Evolutionary conservation across 2,797 vertebrate species (phyloP).

Genomic region (Neosalanx taihuensis): DNA sequence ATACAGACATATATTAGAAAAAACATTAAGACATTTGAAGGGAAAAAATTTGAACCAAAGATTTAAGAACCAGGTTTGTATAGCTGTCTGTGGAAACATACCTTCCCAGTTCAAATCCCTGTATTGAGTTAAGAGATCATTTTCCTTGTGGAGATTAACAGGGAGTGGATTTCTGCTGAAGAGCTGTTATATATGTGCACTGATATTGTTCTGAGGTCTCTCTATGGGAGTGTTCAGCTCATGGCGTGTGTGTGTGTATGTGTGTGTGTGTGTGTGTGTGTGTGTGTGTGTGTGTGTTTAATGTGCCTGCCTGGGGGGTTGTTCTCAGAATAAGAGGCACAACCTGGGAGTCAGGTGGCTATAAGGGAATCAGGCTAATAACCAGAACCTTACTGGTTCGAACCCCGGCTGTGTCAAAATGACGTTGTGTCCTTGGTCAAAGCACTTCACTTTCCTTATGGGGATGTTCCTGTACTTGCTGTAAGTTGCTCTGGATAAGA

Average conservation of each 20-base stretch:
- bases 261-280: background rate
- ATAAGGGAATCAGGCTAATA: no score
- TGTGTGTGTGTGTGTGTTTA: background rate
- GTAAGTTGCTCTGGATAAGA: no score
- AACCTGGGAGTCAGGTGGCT: no score
- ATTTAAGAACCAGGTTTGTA: slow-evolving; percentile 7
- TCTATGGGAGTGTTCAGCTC: background rate
- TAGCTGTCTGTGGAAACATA: slow-evolving; percentile 22
- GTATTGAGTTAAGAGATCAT: slow-evolving; percentile 1
- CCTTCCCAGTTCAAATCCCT: slow-evolving; percentile 18
- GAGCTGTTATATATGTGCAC: slow-evolving; percentile 2
- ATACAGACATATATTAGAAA: slow-evolving; percentile 25
- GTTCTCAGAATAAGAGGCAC: no score
- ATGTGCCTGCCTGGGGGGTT: no score
- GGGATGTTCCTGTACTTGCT: no score
- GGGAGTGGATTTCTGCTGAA: slow-evolving; percentile 13
- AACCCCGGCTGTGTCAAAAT: no score
- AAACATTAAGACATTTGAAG: slow-evolving; percentile 22
- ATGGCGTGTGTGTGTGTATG: background rate
- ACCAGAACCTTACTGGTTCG: no score
- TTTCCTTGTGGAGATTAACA: slow-evolving; percentile 2
- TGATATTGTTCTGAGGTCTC: slow-evolving; percentile 10
- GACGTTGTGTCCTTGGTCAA: no score
- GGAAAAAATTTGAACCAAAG: slow-evolving; percentile 13
- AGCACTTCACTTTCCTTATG: no score